Percentiles rank a stretch among this genome's conserved stretches.
Evolutionary conservation across 1,140 invertebrate species (phyloP).

Genomic region (Drosophila kepulauana): DNA sequence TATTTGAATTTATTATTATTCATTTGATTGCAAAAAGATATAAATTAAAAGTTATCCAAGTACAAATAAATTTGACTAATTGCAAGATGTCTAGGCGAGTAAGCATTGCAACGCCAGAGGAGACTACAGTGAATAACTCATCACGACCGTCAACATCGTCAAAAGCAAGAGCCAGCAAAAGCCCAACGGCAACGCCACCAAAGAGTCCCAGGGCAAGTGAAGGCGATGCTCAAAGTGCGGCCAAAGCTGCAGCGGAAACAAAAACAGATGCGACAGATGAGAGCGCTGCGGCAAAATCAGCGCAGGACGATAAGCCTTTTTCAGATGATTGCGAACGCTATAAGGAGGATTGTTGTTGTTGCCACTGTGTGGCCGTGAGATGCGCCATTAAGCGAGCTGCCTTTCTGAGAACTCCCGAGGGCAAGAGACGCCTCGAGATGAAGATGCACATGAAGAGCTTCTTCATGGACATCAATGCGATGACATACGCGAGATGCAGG

Average conservation of each 20-base stretch:
- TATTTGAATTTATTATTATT: no score
- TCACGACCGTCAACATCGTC: background rate
- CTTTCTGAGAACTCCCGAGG: conserved; percentile 53
- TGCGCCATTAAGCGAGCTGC: conserved; percentile 29
- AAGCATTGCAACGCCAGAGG: conserved; percentile 55
- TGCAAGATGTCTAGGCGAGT: conserved; percentile 60
- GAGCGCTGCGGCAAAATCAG: background rate
- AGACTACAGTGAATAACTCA: background rate
- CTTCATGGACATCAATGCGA: conserved; percentile 62
- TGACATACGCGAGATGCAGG: conserved; percentile 36
- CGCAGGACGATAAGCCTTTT: background rate
- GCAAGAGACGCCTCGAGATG: conserved; percentile 45
- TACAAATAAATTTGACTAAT: background rate
- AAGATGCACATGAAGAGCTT: conserved; percentile 62
- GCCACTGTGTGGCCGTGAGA: conserved; percentile 58
- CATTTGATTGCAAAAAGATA: background rate
- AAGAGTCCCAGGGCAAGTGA: background rate
- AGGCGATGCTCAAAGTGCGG: background rate
- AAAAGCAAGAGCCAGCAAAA: background rate
- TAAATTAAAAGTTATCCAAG: background rate
- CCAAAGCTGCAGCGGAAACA: background rate
- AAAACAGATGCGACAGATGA: background rate
- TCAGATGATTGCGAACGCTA: conserved; percentile 39
- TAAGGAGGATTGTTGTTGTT: conserved; percentile 52
- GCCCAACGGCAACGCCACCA: background rate